Evolutionary conservation across 2,888 invertebrate species (phyloP).

Genomic region (Cheilosia impressa): DNA sequence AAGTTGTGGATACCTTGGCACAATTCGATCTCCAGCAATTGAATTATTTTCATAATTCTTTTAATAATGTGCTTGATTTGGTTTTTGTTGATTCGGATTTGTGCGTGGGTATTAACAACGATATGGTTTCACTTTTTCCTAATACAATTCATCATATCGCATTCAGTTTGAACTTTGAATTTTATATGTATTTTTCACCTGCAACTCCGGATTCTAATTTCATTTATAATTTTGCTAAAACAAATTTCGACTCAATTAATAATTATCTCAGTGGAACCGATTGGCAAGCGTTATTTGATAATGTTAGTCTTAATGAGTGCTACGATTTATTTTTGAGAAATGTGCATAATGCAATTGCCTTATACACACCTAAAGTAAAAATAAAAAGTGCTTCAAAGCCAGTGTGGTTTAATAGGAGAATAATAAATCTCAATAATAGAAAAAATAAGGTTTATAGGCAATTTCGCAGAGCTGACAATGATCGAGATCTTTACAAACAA

Average conservation of each 20-base stretch:
- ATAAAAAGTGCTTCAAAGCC: not conserved
- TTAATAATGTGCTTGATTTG: not conserved
- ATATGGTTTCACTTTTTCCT: not conserved
- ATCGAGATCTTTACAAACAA: not conserved
- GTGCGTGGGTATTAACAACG: not conserved
- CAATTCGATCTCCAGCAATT: not conserved
- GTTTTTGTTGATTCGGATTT: not conserved
- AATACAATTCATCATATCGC: not conserved
- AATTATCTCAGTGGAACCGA: no score
- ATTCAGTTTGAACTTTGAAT: not conserved
- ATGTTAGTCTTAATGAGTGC: not conserved
- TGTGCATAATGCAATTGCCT: not conserved
- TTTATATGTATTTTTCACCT: not conserved
- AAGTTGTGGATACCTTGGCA: not conserved
- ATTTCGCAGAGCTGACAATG: conserved; percentile 1
- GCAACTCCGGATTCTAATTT: not conserved
- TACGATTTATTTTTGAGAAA: not conserved
- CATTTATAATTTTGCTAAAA: not conserved
- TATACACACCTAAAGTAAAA: not conserved
- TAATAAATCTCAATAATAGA: not conserved
- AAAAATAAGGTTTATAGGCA: conserved; percentile 9
- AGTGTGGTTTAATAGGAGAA: not conserved
- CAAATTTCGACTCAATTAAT: not conserved
- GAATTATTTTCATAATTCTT: not conserved
- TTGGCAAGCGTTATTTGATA: no score